Evolutionary conservation across 2,888 invertebrate genomes (phyloP).

Genomic region (Chrysomela aeneicollis): DNA sequence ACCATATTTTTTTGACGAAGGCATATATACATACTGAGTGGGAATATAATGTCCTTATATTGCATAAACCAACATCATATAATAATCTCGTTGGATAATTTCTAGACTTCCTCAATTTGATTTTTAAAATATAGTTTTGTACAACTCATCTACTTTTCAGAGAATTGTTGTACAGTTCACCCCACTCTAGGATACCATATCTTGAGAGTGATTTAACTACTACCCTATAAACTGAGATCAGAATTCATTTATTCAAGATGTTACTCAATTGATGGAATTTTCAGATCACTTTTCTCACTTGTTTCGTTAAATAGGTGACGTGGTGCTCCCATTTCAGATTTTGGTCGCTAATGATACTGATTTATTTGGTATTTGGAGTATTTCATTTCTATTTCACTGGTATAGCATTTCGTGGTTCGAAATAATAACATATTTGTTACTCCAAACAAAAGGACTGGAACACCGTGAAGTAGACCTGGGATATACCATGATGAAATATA

Average conservation of each 20-base stretch:
- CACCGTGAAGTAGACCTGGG: too few relatives aligned
- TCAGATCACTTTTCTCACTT: not conserved
- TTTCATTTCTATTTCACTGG: too few relatives aligned
- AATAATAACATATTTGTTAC: too few relatives aligned
- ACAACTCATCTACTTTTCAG: not conserved
- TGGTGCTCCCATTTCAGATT: not conserved
- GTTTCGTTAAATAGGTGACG: not conserved
- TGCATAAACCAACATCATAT: not conserved
- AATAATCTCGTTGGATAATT: not conserved
- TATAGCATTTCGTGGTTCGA: too few relatives aligned
- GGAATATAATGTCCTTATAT: too few relatives aligned
- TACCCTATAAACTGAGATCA: not conserved
- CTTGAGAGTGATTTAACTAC: not conserved
- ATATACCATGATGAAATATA: too few relatives aligned
- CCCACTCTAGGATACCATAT: not conserved
- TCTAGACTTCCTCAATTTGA: not conserved
- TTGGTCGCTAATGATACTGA: not conserved
- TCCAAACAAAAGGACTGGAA: too few relatives aligned
- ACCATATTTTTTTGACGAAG: too few relatives aligned
- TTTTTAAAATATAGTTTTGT: constrained; percentile 4
- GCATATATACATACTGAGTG: too few relatives aligned
- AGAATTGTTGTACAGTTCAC: too few relatives aligned
- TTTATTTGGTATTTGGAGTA: not conserved
- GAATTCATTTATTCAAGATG: not conserved
- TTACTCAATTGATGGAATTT: not conserved